Percentiles rank a stretch among this genome's conserved stretches.
Evolutionary conservation across 35 echinoderm and acorn worm species (phyloP).

Genomic region (Hemicentrotus pulcherrimus): DNA sequence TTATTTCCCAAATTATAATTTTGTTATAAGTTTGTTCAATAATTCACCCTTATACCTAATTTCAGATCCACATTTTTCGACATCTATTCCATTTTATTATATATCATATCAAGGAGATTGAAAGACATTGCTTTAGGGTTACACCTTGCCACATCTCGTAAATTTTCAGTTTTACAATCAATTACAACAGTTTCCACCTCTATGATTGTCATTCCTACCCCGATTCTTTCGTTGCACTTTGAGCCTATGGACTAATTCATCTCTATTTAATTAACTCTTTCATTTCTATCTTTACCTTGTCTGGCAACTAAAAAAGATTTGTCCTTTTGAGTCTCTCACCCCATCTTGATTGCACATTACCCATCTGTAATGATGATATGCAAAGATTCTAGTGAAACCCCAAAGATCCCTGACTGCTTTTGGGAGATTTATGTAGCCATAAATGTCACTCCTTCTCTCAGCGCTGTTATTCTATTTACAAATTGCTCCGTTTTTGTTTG

Average conservation of each 20-base stretch:
- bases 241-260: background rate
- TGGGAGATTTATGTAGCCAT: constrained; percentile 36
- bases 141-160: background rate
- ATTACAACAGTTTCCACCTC: background rate
- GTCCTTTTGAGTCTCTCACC: background rate
- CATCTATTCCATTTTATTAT: too few relatives aligned
- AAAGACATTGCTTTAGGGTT: background rate
- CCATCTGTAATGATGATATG: background rate
- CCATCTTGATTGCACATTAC: background rate
- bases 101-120: background rate
- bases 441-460: constrained; percentile 16
- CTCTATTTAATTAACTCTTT: background rate
- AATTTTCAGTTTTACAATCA: background rate
- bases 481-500: constrained; percentile 28
- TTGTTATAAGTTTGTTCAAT: background rate
- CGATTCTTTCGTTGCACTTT: background rate
- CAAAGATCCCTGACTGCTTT: background rate
- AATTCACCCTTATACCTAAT: background rate
- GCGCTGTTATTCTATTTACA: constrained; percentile 42
- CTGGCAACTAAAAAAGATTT: background rate
- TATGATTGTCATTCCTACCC: background rate
- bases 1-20: background rate
- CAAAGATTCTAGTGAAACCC: background rate
- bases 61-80: background rate
- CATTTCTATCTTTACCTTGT: background rate